Percentiles rank a stretch among this genome's conserved stretches.
Evolutionary conservation across 2,888 invertebrate genomes (phyloP).

Genomic region (Nemapogon koenigi): DNA sequence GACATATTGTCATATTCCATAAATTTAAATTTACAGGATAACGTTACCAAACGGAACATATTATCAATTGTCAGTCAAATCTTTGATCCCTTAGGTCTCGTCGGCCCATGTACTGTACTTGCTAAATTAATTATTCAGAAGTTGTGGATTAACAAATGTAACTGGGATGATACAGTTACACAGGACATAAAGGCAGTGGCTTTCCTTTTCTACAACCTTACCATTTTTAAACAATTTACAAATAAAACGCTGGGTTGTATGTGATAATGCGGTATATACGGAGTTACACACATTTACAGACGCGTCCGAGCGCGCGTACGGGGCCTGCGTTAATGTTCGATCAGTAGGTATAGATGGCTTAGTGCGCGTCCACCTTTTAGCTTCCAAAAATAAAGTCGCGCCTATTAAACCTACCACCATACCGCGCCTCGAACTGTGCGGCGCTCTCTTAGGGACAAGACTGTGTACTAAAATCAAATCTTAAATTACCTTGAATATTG

Average conservation of each 20-base stretch:
- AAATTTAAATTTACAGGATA: not conserved
- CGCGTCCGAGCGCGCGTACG: conserved; percentile 11
- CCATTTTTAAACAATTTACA: conserved; percentile 3
- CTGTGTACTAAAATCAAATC: conserved; percentile 7
- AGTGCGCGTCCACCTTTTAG: conserved; percentile 8
- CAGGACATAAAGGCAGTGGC: not conserved
- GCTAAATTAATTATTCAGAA: conserved; percentile 9
- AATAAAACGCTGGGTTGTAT: conserved; percentile 5
- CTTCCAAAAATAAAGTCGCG: conserved; percentile 12
- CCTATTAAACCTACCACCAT: conserved; percentile 11
- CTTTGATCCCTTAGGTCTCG: conserved; percentile 21
- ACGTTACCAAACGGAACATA: conserved; percentile 20
- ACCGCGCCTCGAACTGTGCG: conserved; percentile 10
- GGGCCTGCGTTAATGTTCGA: conserved; percentile 14
- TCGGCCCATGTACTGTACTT: conserved; percentile 14
- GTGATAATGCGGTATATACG: not conserved
- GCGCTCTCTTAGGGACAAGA: conserved; percentile 11
- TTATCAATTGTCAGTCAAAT: conserved; percentile 18
- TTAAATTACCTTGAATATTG: conserved; percentile 4
- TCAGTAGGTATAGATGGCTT: not conserved
- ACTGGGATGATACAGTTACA: conserved; percentile 4
- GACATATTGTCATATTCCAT: not conserved
- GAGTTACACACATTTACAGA: conserved; percentile 14
- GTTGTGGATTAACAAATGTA: conserved; percentile 8
- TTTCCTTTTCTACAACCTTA: not conserved